Conservation (phyloP, 2,797 vertebrate genomes). For the Amphiprion clarkii region DNA sequence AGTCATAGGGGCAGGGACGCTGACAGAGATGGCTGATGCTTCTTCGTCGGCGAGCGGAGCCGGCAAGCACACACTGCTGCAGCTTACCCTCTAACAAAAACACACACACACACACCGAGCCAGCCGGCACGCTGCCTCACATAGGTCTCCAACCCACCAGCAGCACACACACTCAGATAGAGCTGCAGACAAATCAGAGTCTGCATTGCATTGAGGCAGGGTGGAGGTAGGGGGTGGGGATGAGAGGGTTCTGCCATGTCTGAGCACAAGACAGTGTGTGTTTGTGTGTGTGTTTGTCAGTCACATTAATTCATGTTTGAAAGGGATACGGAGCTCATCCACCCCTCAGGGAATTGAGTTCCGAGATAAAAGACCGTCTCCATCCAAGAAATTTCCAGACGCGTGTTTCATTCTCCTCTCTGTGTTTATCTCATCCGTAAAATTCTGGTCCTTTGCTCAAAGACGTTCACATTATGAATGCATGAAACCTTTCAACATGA, state of each 20-base stretch:
- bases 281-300: conserved; percentile 18
- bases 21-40: conserved; percentile 38
- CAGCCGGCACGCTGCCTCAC: conserved; percentile 33
- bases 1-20: conserved; percentile 45
- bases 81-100: conserved; percentile 4
- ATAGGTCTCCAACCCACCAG: conserved; percentile 31
- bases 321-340: conserved; percentile 54
- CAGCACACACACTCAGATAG: conserved; percentile 14
- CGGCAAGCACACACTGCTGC: conserved; percentile 45
- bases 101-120: too few species aligned
- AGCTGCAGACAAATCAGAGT: conserved; percentile 40
- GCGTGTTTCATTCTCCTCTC: conserved; percentile 28
- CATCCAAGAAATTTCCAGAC: conserved; percentile 44
- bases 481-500: conserved; percentile 39
- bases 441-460: not conserved
- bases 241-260: conserved; percentile 30
- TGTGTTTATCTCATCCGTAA: conserved; percentile 6
- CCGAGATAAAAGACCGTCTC: conserved; percentile 28
- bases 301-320: conserved; percentile 67
- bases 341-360: conserved; percentile 27
- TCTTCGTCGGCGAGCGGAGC: conserved; percentile 32
- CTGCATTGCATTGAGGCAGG: conserved; percentile 34
- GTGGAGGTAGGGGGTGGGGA: conserved; percentile 32
- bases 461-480: conserved; percentile 31
- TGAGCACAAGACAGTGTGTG: conserved; percentile 16